phyloP scores from a whole-genome alignment of 2,113 vertebrate species.

The Ailuropoda melanoleuca region DNA sequence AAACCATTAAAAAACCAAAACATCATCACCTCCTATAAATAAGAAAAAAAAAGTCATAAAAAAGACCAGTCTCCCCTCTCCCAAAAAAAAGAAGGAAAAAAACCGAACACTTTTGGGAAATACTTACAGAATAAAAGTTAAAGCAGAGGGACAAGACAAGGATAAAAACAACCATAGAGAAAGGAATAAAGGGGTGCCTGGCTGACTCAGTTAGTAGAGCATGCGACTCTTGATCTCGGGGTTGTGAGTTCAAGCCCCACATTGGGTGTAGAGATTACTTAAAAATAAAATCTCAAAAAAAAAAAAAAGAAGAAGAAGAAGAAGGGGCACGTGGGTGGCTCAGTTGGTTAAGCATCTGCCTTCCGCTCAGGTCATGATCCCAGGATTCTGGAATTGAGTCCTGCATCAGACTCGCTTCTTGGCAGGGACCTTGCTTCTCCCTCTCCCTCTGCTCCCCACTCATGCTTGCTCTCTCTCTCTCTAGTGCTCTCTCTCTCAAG shows the following conservation, averaged over 20 bases:
- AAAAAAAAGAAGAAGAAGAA: no score
- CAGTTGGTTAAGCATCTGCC: neutral
- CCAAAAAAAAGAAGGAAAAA: neutral
- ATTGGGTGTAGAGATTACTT: neutral
- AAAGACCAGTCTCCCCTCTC: neutral
- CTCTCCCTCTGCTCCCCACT: no score
- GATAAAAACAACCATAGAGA: neutral
- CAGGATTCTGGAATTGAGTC: no score
- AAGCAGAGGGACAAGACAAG: neutral
- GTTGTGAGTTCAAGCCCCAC: neutral
- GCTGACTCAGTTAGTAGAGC: neutral
- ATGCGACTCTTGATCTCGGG: neutral
- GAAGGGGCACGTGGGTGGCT: neutral
- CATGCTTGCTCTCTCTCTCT: no score
- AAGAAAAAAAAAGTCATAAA: neutral
- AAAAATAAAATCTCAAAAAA: neutral
- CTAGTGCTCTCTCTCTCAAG: no score
- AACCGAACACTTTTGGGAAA: neutral
- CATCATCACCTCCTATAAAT: neutral
- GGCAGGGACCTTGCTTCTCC: no score
- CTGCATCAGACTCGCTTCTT: no score
- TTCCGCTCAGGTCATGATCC: no score
- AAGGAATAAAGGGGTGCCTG: neutral
- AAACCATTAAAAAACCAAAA: constrained; percentile 6
- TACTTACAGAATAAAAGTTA: neutral